Percentiles rank a stretch among this genome's conserved stretches.
Conservation (phyloP, 2,113 vertebrate genomes). For the Carlito syrichta region DNA sequence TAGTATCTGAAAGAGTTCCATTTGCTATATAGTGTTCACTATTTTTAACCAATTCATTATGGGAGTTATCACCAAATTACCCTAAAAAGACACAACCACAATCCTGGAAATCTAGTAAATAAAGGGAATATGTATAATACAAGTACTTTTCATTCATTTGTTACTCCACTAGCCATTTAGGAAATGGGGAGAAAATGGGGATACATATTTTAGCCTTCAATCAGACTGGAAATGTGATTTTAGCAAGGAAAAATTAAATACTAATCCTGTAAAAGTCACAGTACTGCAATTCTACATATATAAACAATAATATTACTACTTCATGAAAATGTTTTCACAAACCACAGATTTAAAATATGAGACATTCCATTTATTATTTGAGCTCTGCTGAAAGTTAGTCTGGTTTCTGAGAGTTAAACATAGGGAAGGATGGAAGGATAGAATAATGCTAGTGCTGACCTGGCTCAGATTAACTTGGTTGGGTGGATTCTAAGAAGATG, state of each 20-base stretch:
- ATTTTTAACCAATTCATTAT: conserved; percentile 22
- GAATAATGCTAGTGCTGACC: not conserved
- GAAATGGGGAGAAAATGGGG: not conserved
- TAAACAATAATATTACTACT: not conserved
- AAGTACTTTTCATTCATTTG: not conserved
- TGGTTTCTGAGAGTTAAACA: not conserved
- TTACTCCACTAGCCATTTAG: not conserved
- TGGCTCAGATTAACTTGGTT: not conserved
- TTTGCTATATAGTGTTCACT: not conserved
- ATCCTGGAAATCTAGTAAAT: not conserved
- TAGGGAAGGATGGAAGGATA: not conserved
- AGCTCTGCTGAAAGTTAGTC: not conserved
- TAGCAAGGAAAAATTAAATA: not conserved
- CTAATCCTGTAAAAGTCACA: conserved; percentile 12
- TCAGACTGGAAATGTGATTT: not conserved
- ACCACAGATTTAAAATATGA: conserved; percentile 3
- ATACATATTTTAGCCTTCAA: conserved; percentile 14
- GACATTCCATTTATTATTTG: conserved; percentile 8
- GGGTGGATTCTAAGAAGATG: not conserved
- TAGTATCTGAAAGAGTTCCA: not conserved
- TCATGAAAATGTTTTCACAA: conserved; percentile 10
- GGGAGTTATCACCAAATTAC: not conserved
- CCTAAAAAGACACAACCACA: not conserved
- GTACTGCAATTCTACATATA: not conserved
- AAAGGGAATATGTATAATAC: not conserved